Base-by-base conservation (phyloP, 2,797 vertebrate genomes). In the Diplodus puntazzo region DNA sequence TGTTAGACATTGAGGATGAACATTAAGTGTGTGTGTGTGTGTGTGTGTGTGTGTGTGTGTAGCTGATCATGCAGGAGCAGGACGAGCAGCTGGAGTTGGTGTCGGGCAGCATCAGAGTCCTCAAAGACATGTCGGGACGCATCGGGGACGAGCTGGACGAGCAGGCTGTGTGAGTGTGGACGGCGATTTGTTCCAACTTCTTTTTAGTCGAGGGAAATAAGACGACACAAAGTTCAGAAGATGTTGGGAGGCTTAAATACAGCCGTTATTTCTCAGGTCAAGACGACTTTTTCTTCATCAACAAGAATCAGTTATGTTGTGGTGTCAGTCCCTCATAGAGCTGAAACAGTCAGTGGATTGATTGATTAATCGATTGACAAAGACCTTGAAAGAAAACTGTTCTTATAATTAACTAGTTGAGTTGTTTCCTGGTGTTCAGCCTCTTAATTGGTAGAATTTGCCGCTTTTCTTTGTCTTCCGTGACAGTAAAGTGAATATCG, bases 121-220 rank as follows among this genome's bases (percentile, higher is more conserved):
- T 97, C 60, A 97, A 97, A 86, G 94, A 97, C 93, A 97, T 97
- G 96, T 96, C 96, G 0, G 90, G 91, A 55, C 94, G 90, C 0
- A 96, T 97, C 1, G 96, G 96, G 58, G 95, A 97, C 23, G 96
- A 97, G 86, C 93, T 98, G 0, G 96, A 96, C 0, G 96, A 97
- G 48, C 96, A 98, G 90, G 85, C 95, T 11, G 88, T 96, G 96
- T 96, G 87, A 96, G 96, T 93, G 8, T 1, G 7, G 18, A 16
- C 45, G 39, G 16, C 13, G 11, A 1, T 11, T 43, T 45, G 12
- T n/a, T n/a, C n/a, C n/a, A n/a, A n/a, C n/a, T n/a, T n/a, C n/a
- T n/a, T n/a, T n/a, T n/a, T 21, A 27, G 23, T 18, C 4, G 4
- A 25, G 21, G 46, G 14, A 45, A 30, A 55, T 13, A 62, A 27